Evolutionary conservation across 2,797 vertebrate genomes (phyloP).

Genomic region (Gobio occitaniae): DNA sequence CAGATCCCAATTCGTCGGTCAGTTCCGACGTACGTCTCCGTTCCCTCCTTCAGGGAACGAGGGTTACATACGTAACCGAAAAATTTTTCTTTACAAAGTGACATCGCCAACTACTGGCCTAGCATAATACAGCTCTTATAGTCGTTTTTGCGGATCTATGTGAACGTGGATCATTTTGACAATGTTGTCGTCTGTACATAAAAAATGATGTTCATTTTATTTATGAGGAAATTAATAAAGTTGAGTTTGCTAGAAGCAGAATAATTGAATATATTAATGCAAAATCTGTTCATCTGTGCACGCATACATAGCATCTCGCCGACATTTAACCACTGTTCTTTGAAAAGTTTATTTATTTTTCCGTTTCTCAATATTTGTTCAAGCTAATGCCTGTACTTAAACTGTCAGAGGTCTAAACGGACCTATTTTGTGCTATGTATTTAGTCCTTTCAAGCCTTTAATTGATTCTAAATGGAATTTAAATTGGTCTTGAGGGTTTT

Average conservation of each 20-base stretch:
- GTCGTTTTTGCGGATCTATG: too few relatives aligned
- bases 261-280: background rate
- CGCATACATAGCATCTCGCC: background rate
- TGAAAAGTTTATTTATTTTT: background rate
- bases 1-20: too few relatives aligned
- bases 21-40: too few relatives aligned
- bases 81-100: too few relatives aligned
- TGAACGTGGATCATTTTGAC: too few relatives aligned
- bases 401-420: conserved; percentile 28
- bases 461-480: conserved; percentile 22
- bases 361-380: conserved; percentile 16
- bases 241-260: conserved; percentile 13
- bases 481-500: background rate
- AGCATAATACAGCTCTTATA: too few relatives aligned
- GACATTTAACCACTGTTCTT: background rate
- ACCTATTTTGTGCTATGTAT: background rate
- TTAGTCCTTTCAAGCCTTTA: conserved; percentile 1
- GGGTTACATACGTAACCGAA: too few relatives aligned
- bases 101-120: too few relatives aligned
- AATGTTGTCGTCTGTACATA: too few relatives aligned
- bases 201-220: background rate
- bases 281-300: background rate
- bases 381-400: conserved; percentile 21
- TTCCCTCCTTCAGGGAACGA: too few relatives aligned
- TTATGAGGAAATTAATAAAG: background rate